phyloP scores from a whole-genome alignment of 2,113 vertebrate species.

The Scomber japonicus region DNA sequence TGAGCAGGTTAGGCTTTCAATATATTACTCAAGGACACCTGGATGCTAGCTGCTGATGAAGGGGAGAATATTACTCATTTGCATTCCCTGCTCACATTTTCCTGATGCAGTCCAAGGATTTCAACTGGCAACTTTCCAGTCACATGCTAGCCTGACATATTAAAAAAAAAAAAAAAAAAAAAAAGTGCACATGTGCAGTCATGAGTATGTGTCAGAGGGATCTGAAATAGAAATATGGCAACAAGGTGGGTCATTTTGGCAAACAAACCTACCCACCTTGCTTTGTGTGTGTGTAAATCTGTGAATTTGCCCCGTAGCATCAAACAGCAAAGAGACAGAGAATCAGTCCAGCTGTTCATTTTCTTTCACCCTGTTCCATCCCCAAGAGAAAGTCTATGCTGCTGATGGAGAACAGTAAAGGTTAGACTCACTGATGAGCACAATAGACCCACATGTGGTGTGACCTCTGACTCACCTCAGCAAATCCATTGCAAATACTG shows the following conservation, averaged over 20 bases:
- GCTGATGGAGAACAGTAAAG: constrained; percentile 73
- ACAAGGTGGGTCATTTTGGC: neutral
- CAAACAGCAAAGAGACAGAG: constrained; percentile 50
- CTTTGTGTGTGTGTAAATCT: constrained; percentile 46
- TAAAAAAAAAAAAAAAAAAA: neutral
- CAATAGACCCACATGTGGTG: constrained; percentile 41
- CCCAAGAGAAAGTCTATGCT: constrained; percentile 41
- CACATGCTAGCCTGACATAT: constrained; percentile 18
- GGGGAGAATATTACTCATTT: constrained; percentile 15
- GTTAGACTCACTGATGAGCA: constrained; percentile 68
- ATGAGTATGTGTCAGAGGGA: neutral
- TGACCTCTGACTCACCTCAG: constrained; percentile 71
- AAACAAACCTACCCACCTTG: constrained; percentile 30
- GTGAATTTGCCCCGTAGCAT: constrained; percentile 45
- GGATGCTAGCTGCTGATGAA: neutral
- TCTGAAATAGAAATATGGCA: constrained; percentile 21
- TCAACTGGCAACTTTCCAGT: constrained; percentile 48
- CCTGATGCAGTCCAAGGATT: constrained; percentile 18
- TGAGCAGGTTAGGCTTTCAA: neutral
- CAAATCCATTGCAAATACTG: constrained; percentile 62
- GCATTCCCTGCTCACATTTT: constrained; percentile 19
- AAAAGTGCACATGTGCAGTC: constrained; percentile 7
- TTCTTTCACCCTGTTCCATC: constrained; percentile 43
- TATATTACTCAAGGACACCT: constrained; percentile 38
- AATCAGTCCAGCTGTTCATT: constrained; percentile 66